phyloP scores from a whole-genome alignment of 2,888 invertebrate species.

The Troides aeacus region DNA sequence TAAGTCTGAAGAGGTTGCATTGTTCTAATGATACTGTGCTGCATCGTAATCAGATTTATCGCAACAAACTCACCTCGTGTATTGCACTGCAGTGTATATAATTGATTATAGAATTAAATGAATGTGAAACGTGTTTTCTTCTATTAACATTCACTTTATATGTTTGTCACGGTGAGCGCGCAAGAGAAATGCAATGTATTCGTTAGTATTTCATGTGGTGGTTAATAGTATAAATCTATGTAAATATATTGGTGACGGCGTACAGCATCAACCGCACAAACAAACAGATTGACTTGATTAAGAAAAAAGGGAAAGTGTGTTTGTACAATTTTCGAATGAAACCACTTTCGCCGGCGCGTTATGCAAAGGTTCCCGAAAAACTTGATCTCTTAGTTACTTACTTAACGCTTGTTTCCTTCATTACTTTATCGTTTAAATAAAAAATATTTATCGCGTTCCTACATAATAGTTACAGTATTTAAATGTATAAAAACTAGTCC shows the following conservation, averaged over 20 bases:
- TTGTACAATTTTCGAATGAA: constrained; percentile 3
- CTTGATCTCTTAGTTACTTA: constrained; percentile 17
- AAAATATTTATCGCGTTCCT: no score
- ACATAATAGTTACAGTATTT: no score
- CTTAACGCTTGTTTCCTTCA: background rate
- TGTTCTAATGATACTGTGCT: background rate
- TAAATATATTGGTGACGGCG: constrained; percentile 8
- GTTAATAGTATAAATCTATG: background rate
- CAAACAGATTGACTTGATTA: background rate
- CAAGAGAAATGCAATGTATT: constrained; percentile 1
- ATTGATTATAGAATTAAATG: constrained; percentile 35
- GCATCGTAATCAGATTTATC: constrained; percentile 15
- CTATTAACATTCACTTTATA: constrained; percentile 33
- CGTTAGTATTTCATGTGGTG: background rate
- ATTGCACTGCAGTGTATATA: constrained; percentile 28
- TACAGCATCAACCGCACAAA: constrained; percentile 7
- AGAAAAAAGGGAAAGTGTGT: constrained; percentile 19
- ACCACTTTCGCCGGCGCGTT: constrained; percentile 20
- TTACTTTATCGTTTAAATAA: background rate
- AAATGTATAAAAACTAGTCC: no score
- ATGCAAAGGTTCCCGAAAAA: constrained; percentile 22
- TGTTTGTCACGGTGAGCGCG: constrained; percentile 26
- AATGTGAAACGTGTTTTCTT: constrained; percentile 32
- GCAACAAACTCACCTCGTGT: constrained; percentile 2
- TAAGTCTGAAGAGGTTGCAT: no score